Percentiles rank a stretch among this genome's conserved stretches.
Conservation (phyloP, 2,888 invertebrate species). For the Sepioteuthis lessoniana region DNA sequence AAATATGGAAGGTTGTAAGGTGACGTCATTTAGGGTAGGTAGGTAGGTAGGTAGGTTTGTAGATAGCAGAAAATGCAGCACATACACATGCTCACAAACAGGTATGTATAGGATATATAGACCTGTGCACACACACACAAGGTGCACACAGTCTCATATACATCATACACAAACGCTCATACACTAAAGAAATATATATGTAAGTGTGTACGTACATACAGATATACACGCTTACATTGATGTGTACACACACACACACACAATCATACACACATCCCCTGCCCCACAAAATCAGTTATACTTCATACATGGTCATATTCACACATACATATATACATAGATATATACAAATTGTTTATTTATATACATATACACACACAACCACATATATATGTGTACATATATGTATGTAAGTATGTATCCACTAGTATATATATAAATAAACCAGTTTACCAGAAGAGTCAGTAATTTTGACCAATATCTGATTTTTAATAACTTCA, state of each 20-base stretch:
- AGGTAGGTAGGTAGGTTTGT: slow-evolving; percentile 42
- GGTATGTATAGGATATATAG: slow-evolving; percentile 24
- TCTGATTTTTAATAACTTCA: slow-evolving; percentile 39
- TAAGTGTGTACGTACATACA: slow-evolving; percentile 14
- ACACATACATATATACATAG: slow-evolving; percentile 46
- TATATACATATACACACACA: slow-evolving; percentile 17
- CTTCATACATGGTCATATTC: slow-evolving; percentile 20
- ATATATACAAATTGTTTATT: slow-evolving; percentile 35
- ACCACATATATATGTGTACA: slow-evolving; percentile 41
- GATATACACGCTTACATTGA: slow-evolving; percentile 33
- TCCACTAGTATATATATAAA: slow-evolving; percentile 13
- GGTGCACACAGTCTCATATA: neutral
- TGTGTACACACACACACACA: neutral
- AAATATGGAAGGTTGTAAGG: slow-evolving; percentile 44
- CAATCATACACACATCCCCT: slow-evolving; percentile 8
- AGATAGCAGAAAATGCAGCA: slow-evolving; percentile 24
- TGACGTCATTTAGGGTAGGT: slow-evolving; percentile 33
- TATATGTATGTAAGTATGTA: neutral
- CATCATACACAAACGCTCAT: slow-evolving; percentile 36
- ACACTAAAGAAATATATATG: slow-evolving; percentile 14
- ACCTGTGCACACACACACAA: neutral
- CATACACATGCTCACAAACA: slow-evolving; percentile 34
- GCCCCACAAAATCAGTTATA: slow-evolving; percentile 23
- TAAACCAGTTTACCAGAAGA: slow-evolving; percentile 35
- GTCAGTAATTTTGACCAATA: slow-evolving; percentile 34